Evolutionary conservation across 1,140 invertebrate genomes (phyloP), one percentile per base, ranked within the genome.

Genomic region (Drosophila auraria): DNA sequence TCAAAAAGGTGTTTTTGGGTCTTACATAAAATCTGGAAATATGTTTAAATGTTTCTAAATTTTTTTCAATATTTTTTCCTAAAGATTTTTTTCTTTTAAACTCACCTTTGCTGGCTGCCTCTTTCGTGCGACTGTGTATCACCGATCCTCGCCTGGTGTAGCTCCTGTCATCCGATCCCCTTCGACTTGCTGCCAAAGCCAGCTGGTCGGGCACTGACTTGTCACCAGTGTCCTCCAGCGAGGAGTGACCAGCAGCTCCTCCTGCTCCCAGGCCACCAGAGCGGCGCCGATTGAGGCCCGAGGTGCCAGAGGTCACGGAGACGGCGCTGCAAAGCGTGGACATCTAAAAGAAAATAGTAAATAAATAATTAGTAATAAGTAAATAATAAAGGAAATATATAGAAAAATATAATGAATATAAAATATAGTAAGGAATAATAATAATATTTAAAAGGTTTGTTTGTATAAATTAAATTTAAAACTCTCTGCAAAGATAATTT

Each of bases 121-220:
- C 86, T 56, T 90, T 84, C 4, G 63, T 27, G 30, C 75, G 59
- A 11, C 45, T 25, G 2, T 66, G 73, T 14, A 50, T 33, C 15
- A 50, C 15, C 0, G 63, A 50, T 25, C 74, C 83, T 1, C 91
- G 65, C 33, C 91, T 77, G 38, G 77, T 20, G 33, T 82, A 79
- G 42, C 33, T 70, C 14, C 81, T 57, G 12, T 80, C 83, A 36
- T 87, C 86, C 0, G 71, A 69, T 20, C 63, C 68, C 6, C 68
- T 23, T 0, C 87, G 87, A 56, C 64, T 66, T 5, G 82, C 82
- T 9, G 90, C 90, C 45, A 79, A 17, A 3, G 90, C 86, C 47
- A 87, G 54, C 54, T 91, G 91, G 63, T 92, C 90, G 9, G 90
- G 75, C 40, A 78, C 77, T 3, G 80, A 25, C 30, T 86, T 76